Base-by-base conservation (phyloP, 2,113 vertebrate genomes). In the Microcebus ravelobensis region DNA sequence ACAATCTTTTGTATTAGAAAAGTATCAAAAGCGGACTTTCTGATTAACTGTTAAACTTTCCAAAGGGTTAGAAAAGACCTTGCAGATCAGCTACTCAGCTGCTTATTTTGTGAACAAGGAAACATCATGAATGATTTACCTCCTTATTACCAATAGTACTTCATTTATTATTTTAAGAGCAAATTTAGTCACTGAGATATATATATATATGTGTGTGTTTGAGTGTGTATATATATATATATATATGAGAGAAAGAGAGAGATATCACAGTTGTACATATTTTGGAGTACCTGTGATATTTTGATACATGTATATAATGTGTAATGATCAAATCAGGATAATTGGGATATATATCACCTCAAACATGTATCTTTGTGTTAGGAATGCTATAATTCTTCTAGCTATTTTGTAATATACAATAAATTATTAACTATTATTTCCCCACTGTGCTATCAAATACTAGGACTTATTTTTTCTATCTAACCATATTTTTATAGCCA, bases 161-260 rank as follows among this genome's bases (percentile, higher is more conserved):
- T 90, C 7, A 42, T 87, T 95, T 90, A 70, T 79, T 34, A 85
- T 83, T 91, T 95, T 70, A 92, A 93, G 77, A 95, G 5, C 18
- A 95, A 91, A 86, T 6, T 93, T 76, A 96, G 10, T 83, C 13
- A 83, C 55, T 48, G 23, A 65, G 88, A 39, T 39, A 39, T 27
- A 61, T 52, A 52, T 52, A 52, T 52, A 6, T 15, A 3, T 50
- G 14, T 52, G 52, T 15, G 15, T 18, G 18, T 15, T 45, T 45
- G 45, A 45, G 52, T 15, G 15, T 55, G 1, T 45, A 45, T 45
- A 42, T 52, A 42, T 5, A 42, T 42, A 42, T 29, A 12, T 4
- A 29, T 4, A 12, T 63, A 55, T 55, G 5, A 55, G 52, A 55
- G 52, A 55, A 17, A 55, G 52, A 18, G 17, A 55, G 70, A 73